phyloP scores from a whole-genome alignment of 2,888 invertebrate genomes.

The Leptura quadrifasciata region DNA sequence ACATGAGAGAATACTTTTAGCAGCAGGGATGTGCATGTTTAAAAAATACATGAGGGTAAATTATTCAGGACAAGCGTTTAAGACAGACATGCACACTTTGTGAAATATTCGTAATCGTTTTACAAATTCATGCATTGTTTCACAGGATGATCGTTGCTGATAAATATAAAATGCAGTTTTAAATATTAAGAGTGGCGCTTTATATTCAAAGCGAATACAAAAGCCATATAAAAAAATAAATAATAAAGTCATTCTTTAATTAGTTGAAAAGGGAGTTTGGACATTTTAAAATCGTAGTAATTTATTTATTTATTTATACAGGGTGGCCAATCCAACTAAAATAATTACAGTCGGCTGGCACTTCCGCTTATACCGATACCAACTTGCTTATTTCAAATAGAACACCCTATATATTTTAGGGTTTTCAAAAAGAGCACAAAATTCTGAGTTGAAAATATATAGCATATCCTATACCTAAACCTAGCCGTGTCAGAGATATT shows the following conservation, averaged over 20 bases:
- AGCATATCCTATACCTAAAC: too few species aligned
- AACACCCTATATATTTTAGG: too few species aligned
- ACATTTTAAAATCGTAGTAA: too few species aligned
- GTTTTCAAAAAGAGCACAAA: too few species aligned
- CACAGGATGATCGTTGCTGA: constrained; percentile 4
- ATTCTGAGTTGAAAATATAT: too few species aligned
- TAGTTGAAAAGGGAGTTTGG: too few species aligned
- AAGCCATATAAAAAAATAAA: neutral
- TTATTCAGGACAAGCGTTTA: constrained; percentile 30
- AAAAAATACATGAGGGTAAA: constrained; percentile 22
- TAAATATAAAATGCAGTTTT: constrained; percentile 33
- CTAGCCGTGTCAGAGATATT: too few species aligned
- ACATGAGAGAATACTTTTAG: neutral
- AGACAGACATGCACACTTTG: constrained; percentile 29
- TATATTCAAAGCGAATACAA: constrained; percentile 13
- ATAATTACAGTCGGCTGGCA: too few species aligned
- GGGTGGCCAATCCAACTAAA: too few species aligned
- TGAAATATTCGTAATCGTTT: constrained; percentile 13
- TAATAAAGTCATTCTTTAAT: neutral
- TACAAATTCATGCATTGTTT: constrained; percentile 35
- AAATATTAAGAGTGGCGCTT: constrained; percentile 19
- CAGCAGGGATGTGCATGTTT: neutral
- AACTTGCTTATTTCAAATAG: too few species aligned
- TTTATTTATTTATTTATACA: too few species aligned
- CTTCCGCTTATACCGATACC: too few species aligned